A percentile compares a stretch with the other conserved stretches of the same genome.
phyloP scores from a whole-genome alignment of 1,140 invertebrate genomes.

The Ganaspis sp. region DNA sequence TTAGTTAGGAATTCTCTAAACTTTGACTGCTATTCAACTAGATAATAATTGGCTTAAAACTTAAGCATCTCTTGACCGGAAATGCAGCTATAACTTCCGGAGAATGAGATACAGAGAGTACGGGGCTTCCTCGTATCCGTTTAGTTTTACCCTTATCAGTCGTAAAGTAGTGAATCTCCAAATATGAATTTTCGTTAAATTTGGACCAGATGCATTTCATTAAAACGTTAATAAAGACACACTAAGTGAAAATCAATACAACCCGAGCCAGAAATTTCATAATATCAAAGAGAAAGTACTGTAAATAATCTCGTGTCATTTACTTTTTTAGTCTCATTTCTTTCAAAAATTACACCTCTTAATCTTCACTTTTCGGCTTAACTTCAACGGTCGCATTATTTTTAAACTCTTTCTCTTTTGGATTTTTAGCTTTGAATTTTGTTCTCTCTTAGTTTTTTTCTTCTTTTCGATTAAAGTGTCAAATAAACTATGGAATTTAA shows the following conservation, averaged over 20 bases:
- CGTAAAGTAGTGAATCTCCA: not conserved
- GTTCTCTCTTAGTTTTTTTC: too few species aligned
- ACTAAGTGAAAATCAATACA: not conserved
- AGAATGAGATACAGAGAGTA: slow-evolving; percentile 6
- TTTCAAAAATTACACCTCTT: too few species aligned
- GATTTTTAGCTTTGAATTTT: too few species aligned
- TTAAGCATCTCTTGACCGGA: slow-evolving; percentile 10
- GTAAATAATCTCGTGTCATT: too few species aligned
- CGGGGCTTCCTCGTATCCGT: not conserved
- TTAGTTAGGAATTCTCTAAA: not conserved
- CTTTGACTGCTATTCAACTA: not conserved
- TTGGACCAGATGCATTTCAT: not conserved
- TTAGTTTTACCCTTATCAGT: slow-evolving; percentile 7
- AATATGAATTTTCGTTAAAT: not conserved
- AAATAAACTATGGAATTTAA: too few species aligned
- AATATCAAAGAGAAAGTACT: too few species aligned
- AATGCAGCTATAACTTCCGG: slow-evolving; percentile 28
- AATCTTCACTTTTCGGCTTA: too few species aligned
- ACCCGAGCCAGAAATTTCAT: too few species aligned
- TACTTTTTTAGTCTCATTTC: too few species aligned
- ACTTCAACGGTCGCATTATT: too few species aligned
- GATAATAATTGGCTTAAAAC: slow-evolving; percentile 9
- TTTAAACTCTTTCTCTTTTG: too few species aligned
- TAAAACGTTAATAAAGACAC: not conserved
- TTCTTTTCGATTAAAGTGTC: too few species aligned